Percentiles rank a stretch among this genome's conserved stretches.
Conservation (phyloP, 1,140 invertebrate species). For the Neuroterus valhalla region DNA sequence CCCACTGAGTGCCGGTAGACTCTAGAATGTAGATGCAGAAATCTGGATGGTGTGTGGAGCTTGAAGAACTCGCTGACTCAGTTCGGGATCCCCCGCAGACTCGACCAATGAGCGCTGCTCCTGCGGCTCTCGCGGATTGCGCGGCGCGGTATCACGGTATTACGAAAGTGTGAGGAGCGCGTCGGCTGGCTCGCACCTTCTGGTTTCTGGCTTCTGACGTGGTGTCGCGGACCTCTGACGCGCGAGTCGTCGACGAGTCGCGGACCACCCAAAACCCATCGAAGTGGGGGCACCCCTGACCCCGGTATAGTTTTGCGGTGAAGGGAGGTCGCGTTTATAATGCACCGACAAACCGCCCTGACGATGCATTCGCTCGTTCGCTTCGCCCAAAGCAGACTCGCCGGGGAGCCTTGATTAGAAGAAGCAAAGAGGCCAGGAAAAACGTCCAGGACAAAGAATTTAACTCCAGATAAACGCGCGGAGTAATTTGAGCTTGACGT, state of each 20-base stretch:
- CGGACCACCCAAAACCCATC: constrained; percentile 61
- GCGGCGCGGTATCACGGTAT: constrained; percentile 16
- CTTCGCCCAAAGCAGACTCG: constrained; percentile 71
- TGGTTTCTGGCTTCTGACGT: not conserved
- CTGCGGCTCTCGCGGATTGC: no score
- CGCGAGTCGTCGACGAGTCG: constrained; percentile 48
- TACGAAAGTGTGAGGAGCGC: not conserved
- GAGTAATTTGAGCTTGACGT: constrained; percentile 20
- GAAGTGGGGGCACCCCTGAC: constrained; percentile 74
- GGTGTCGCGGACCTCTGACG: constrained; percentile 30
- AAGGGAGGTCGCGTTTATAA: constrained; percentile 76
- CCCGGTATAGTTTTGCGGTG: constrained; percentile 66
- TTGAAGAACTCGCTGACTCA: not conserved
- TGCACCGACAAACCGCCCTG: constrained; percentile 71
- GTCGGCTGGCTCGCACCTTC: not conserved
- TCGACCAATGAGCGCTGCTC: constrained; percentile 1
- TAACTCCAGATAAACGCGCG: not conserved
- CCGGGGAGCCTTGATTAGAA: constrained; percentile 54
- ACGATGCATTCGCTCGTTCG: constrained; percentile 74
- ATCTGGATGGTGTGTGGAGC: no score
- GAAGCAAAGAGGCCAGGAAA: constrained; percentile 33
- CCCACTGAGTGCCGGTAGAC: no score
- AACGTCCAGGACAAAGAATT: constrained; percentile 14
- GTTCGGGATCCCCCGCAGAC: constrained; percentile 7
- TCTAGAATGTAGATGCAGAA: no score